Evolutionary conservation across 2,888 invertebrate species (phyloP).

Genomic region (Nemotelus pantherinus): DNA sequence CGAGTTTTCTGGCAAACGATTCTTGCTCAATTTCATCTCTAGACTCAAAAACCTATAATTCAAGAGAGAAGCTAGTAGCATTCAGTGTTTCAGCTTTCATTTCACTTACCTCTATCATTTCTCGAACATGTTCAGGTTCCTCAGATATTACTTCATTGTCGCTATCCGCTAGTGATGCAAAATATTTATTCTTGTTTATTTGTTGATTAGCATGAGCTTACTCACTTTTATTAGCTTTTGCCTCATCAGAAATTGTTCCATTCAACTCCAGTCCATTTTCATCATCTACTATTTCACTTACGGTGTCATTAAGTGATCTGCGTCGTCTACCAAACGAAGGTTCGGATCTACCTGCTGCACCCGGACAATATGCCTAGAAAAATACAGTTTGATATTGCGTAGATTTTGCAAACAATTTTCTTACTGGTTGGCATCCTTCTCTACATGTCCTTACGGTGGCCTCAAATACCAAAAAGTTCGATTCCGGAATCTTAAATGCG

Average conservation of each 20-base stretch:
- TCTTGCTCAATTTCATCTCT: constrained; percentile 76
- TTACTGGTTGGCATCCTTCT: constrained; percentile 86
- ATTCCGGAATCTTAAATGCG: constrained; percentile 94
- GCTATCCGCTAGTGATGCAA: constrained; percentile 20
- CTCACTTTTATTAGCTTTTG: constrained; percentile 54
- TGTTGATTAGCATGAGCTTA: constrained; percentile 4
- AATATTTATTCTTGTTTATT: neutral
- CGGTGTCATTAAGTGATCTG: constrained; percentile 65
- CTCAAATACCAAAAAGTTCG: constrained; percentile 92
- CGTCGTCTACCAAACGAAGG: constrained; percentile 82
- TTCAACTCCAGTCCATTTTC: constrained; percentile 49
- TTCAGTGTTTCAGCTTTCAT: neutral
- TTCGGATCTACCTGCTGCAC: constrained; percentile 80
- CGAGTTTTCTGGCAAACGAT: constrained; percentile 70
- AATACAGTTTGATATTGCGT: neutral
- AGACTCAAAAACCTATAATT: constrained; percentile 81
- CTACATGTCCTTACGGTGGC: constrained; percentile 89
- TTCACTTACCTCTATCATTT: constrained; percentile 82
- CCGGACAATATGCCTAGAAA: constrained; percentile 80
- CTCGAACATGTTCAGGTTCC: constrained; percentile 80
- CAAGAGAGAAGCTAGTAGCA: constrained; percentile 14
- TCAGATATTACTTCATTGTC: constrained; percentile 54
- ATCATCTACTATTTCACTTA: constrained; percentile 55
- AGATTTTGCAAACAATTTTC: neutral
- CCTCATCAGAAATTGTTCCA: constrained; percentile 48